Conservation (phyloP, 2,113 vertebrate genomes). For the Brachypodius melanocephalos region DNA sequence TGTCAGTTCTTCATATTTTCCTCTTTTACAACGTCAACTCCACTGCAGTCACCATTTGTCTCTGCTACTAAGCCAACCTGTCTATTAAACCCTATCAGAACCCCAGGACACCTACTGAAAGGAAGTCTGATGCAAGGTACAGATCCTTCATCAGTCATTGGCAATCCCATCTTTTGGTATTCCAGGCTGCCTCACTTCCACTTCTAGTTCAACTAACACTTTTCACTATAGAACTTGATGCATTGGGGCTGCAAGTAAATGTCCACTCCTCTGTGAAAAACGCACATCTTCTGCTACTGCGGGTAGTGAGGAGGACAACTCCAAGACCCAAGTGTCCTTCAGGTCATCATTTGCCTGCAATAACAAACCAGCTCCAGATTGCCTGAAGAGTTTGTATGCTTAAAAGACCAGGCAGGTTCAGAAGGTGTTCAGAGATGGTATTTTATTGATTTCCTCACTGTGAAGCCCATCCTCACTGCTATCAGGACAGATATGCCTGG, state of each 20-base stretch:
- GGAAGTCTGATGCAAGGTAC: fast-evolving
- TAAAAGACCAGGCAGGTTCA: neutral
- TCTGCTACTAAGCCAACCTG: neutral
- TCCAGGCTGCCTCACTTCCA: neutral
- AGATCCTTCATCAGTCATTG: neutral
- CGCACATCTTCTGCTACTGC: neutral
- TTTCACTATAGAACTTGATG: neutral
- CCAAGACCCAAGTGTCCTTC: neutral
- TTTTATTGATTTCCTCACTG: neutral
- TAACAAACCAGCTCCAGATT: neutral
- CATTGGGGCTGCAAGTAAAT: neutral
- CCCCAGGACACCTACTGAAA: neutral
- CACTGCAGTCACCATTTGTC: neutral
- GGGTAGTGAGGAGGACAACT: neutral
- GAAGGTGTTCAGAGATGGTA: neutral
- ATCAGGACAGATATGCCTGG: neutral
- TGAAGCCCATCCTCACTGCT: neutral
- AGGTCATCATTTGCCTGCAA: neutral
- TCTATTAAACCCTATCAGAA: neutral
- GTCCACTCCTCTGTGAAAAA: neutral
- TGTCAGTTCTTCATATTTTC: neutral
- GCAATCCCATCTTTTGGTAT: neutral
- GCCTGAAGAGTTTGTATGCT: neutral
- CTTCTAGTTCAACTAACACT: neutral
- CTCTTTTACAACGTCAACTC: neutral